Base-by-base conservation (phyloP, 2,113 vertebrate genomes). In the Catharus fuscescens region DNA sequence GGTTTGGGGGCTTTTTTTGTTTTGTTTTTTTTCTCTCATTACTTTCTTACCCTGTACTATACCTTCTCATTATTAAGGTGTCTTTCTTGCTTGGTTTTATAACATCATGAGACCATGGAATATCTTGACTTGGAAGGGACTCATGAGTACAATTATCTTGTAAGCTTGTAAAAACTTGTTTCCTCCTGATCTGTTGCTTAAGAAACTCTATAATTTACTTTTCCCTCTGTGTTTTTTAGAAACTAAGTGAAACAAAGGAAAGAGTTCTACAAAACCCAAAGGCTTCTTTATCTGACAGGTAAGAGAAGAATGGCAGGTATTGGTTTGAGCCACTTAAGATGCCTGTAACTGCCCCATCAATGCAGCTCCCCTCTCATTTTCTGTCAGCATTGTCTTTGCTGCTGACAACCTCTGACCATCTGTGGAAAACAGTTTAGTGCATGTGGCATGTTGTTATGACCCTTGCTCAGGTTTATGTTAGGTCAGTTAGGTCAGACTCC, bases 241-340 rank as follows among this genome's bases (percentile, higher is more conserved):
- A 95, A 66, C 47, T 34, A 65, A 52, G 18, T 85, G 84, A 93
- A 87, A 74, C 44, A 70, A 92, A 84, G 57, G 67, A 79, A 26
- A n/a, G 52, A 52, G 26, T 54, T 90, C 31, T 57, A 45, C 72
- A 80, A 91, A 93, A 61, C 14, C 13, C 6, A 0, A 56, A 81
- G 54, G 25, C 45, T 74, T 40, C 81, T 80, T 90, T 80, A 40
- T 48, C 84, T 92, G 74, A 29, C 69, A 96, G 96, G 97, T 97
- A 90, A 85, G 93, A 88, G 67, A 54, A 67, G 8, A 50, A 38
- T 62, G 23, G 34, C 25, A 1, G 10, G 3, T 54, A 28, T 72
- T 60, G 45, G 29, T 73, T 44, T 56, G 5, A 48, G 40, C 45
- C 38, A 44, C 52, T 14, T 57, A 14, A 59, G 65, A 42, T 78